Conservation (phyloP, 2,113 vertebrate species). For the Aspiorhynchus laticeps region DNA sequence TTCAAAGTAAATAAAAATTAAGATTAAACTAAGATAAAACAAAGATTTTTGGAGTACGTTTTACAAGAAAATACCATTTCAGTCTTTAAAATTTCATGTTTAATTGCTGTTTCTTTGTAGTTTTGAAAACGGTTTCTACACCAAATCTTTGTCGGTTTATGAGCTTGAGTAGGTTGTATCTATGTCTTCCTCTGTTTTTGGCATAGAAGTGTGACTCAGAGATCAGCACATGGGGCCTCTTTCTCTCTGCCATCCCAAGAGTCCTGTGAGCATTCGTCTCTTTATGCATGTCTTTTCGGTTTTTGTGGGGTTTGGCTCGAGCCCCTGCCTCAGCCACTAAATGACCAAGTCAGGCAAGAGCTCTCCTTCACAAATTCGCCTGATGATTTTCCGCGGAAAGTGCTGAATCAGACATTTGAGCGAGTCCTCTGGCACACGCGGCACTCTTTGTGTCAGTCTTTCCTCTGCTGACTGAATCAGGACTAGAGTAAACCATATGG, state of each 20-base stretch:
- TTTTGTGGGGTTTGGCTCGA: slow-evolving; percentile 72
- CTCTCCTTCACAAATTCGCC: slow-evolving; percentile 70
- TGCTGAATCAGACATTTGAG: slow-evolving; percentile 77
- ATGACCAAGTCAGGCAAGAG: slow-evolving; percentile 76
- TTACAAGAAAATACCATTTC: no score
- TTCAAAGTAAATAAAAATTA: no score
- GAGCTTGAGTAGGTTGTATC: neutral
- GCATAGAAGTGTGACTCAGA: neutral
- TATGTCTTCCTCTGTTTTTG: neutral
- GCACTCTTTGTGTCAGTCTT: slow-evolving; percentile 72
- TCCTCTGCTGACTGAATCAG: slow-evolving; percentile 68
- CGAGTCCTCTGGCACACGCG: slow-evolving; percentile 59
- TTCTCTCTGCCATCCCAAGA: neutral
- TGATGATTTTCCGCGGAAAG: slow-evolving; percentile 80
- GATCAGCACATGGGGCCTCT: slow-evolving; percentile 18
- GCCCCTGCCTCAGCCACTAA: slow-evolving; percentile 72
- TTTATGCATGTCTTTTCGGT: slow-evolving; percentile 55
- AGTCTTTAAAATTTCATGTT: no score
- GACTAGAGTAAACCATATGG: slow-evolving; percentile 60
- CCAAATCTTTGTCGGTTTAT: neutral
- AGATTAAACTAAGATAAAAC: no score
- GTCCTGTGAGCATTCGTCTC: slow-evolving; percentile 11
- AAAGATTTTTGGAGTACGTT: no score
- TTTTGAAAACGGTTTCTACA: no score
- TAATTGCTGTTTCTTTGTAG: no score